Conservation (phyloP, 2,113 vertebrate genomes). For the Grammomys surdaster region DNA sequence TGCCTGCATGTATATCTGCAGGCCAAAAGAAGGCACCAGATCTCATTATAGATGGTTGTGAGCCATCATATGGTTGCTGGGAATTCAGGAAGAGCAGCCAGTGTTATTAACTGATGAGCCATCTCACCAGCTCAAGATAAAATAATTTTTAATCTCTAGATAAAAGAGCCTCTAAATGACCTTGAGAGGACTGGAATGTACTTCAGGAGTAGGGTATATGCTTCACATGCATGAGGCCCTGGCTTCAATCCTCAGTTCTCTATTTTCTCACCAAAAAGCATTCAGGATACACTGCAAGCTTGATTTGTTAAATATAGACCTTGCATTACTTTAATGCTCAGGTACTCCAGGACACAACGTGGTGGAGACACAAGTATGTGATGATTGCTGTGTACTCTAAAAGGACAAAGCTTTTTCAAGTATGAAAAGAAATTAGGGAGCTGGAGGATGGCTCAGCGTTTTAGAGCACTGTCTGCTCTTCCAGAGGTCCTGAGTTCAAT, state of each 20-base stretch:
- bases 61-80: too few relatives aligned
- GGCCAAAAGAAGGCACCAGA: too few relatives aligned
- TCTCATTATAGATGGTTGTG: too few relatives aligned
- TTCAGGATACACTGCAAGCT: slow-evolving; percentile 26
- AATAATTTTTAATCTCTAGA: slow-evolving; percentile 57
- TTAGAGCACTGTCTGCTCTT: too few relatives aligned
- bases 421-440: background rate
- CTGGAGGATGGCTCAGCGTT: background rate
- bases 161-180: background rate
- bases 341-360: background rate
- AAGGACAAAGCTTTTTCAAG: slow-evolving; percentile 27
- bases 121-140: background rate
- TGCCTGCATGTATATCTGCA: too few relatives aligned
- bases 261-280: background rate
- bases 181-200: background rate
- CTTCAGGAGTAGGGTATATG: background rate
- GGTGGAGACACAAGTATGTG: background rate
- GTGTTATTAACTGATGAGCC: too few relatives aligned
- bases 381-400: background rate
- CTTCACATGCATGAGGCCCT: background rate
- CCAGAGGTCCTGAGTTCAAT: too few relatives aligned
- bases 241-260: background rate
- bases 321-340: slow-evolving; percentile 32
- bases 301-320: slow-evolving; percentile 33
- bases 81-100: too few relatives aligned